Conservation (phyloP, 2,888 invertebrate genomes). For the Pristionchus fissidentatus region DNA sequence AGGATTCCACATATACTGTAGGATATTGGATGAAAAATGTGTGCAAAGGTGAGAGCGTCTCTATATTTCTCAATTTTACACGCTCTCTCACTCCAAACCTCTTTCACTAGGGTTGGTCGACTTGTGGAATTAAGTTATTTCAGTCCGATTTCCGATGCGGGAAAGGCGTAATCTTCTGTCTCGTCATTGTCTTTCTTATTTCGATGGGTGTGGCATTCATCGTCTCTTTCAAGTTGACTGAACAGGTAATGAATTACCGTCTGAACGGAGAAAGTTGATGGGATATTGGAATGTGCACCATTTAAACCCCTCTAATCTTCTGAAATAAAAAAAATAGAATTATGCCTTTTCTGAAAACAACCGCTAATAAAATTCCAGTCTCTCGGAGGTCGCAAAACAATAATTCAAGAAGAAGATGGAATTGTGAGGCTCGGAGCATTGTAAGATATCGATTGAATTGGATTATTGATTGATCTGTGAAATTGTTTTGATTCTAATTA, state of each 20-base stretch:
- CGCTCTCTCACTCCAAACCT: too few relatives aligned
- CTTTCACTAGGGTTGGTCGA: too few relatives aligned
- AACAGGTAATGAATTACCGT: too few relatives aligned
- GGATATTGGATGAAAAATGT: too few relatives aligned
- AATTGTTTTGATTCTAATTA: background rate
- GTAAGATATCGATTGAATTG: background rate
- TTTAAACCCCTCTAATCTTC: too few relatives aligned
- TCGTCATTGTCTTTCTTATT: background rate
- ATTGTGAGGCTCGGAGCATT: conserved; percentile 15
- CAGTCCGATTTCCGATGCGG: conserved; percentile 26
- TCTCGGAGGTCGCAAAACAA: background rate
- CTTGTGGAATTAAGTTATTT: too few relatives aligned
- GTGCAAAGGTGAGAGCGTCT: too few relatives aligned
- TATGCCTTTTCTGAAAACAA: background rate
- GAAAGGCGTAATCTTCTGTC: background rate
- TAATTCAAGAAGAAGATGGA: conserved; percentile 8
- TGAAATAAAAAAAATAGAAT: too few relatives aligned
- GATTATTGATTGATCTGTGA: background rate
- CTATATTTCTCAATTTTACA: too few relatives aligned
- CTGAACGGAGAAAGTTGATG: too few relatives aligned
- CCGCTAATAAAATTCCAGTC: background rate
- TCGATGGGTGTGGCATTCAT: conserved; percentile 6
- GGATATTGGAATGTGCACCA: too few relatives aligned
- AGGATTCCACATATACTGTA: too few relatives aligned
- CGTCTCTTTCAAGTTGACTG: background rate